phyloP scores from a whole-genome alignment of 2,797 vertebrate species.

The Brotula barbata region DNA sequence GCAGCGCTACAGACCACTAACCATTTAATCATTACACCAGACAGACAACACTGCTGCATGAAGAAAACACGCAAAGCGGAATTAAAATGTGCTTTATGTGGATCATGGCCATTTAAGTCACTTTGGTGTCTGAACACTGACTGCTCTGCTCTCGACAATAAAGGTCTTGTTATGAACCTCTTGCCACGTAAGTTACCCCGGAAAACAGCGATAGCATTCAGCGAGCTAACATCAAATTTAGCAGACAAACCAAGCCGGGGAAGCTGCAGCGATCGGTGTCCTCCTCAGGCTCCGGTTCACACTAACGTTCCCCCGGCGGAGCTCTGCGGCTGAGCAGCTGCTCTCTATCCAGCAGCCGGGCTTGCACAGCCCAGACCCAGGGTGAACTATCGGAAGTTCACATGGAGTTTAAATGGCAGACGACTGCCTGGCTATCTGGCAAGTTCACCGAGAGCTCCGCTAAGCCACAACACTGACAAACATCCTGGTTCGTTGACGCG shows the following conservation, averaged over 20 bases:
- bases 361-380: slow-evolving; percentile 22
- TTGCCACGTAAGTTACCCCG: slow-evolving; percentile 60
- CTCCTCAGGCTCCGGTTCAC: not conserved
- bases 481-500: not conserved
- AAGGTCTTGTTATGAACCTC: slow-evolving; percentile 47
- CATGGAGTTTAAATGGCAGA: slow-evolving; percentile 9
- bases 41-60: slow-evolving; percentile 44
- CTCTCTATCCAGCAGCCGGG: slow-evolving; percentile 29
- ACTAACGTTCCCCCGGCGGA: not conserved
- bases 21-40: slow-evolving; percentile 50
- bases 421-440: not conserved
- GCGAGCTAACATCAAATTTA: slow-evolving; percentile 40
- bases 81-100: slow-evolving; percentile 15
- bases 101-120: slow-evolving; percentile 28
- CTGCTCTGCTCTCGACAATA: slow-evolving; percentile 35
- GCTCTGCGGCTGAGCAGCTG: slow-evolving; percentile 15
- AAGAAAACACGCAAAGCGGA: slow-evolving; percentile 5
- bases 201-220: slow-evolving; percentile 41
- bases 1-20: slow-evolving; percentile 34
- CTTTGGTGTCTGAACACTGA: slow-evolving; percentile 17
- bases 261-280: slow-evolving; percentile 16
- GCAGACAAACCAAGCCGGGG: slow-evolving; percentile 8
- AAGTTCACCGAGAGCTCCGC: not conserved
- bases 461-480: not conserved
- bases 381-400: slow-evolving; percentile 40